Evolutionary conservation across 2,888 invertebrate genomes (phyloP).

Genomic region (Orthosia incerta): DNA sequence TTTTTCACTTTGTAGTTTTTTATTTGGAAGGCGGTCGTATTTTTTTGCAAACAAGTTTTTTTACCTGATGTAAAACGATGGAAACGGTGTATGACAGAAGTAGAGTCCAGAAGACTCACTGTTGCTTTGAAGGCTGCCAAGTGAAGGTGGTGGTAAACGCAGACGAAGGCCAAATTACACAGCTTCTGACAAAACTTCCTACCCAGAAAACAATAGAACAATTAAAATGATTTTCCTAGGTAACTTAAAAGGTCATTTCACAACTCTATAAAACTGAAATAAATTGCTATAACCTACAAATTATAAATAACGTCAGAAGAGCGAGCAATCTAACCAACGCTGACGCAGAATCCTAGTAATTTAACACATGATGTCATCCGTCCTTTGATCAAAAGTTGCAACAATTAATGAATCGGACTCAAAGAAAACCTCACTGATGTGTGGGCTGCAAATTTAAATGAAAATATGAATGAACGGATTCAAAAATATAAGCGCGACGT

Average conservation of each 20-base stretch:
- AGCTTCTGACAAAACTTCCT: too few species aligned
- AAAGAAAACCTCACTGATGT: conserved; percentile 32
- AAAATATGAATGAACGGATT: neutral
- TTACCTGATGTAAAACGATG: too few species aligned
- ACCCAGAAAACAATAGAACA: too few species aligned
- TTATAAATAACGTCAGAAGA: neutral
- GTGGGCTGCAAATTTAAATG: neutral
- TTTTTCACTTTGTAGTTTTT: too few species aligned
- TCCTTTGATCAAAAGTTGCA: conserved; percentile 40
- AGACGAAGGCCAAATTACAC: too few species aligned
- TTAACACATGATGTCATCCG: conserved; percentile 30
- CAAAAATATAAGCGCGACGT: neutral
- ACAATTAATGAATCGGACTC: conserved; percentile 30
- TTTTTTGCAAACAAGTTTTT: too few species aligned
- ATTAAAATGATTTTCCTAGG: neutral
- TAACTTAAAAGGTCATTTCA: neutral
- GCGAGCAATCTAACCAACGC: conserved; percentile 15
- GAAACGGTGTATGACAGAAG: too few species aligned
- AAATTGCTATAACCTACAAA: neutral
- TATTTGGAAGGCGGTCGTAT: too few species aligned
- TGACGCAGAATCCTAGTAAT: conserved; percentile 22
- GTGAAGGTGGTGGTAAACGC: too few species aligned
- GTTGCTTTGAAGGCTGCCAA: too few species aligned
- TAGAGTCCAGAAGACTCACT: too few species aligned
- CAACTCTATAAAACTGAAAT: neutral